phyloP scores from a whole-genome alignment of 2,113 vertebrate species.

The Coturnix japonica region DNA sequence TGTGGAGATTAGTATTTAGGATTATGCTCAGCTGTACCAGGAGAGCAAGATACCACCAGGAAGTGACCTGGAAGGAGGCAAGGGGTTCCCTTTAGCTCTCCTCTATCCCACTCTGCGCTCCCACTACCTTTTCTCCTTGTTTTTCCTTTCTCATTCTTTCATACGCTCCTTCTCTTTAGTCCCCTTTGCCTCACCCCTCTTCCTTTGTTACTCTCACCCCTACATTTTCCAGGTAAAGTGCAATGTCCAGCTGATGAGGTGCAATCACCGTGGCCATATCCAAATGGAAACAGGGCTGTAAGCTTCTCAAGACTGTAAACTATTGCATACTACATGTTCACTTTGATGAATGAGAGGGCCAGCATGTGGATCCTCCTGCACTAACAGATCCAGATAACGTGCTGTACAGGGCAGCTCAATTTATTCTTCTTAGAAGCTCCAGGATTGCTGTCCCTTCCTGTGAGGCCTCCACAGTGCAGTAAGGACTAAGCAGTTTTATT shows the following conservation, averaged over 20 bases:
- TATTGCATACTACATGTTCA: neutral
- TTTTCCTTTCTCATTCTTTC: neutral
- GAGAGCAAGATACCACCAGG: neutral
- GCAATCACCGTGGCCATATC: neutral
- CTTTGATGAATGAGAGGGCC: neutral
- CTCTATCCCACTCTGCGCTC: neutral
- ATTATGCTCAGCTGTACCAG: neutral
- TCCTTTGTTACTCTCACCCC: neutral
- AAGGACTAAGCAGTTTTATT: neutral
- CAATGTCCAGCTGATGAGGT: rapidly evolving
- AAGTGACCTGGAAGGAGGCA: neutral
- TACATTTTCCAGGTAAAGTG: neutral
- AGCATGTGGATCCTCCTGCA: neutral
- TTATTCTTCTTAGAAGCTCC: neutral
- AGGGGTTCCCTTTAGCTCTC: neutral
- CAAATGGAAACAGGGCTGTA: neutral
- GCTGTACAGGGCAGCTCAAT: neutral
- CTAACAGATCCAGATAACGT: neutral
- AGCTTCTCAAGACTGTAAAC: neutral
- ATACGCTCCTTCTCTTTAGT: neutral
- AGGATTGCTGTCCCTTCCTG: neutral
- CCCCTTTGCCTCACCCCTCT: neutral
- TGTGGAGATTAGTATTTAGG: neutral
- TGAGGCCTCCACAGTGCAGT: neutral
- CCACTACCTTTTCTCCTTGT: neutral